Evolutionary conservation across 1,140 invertebrate species (phyloP), one percentile per base, ranked within the genome.

Genomic region (Atta cephalotes): DNA sequence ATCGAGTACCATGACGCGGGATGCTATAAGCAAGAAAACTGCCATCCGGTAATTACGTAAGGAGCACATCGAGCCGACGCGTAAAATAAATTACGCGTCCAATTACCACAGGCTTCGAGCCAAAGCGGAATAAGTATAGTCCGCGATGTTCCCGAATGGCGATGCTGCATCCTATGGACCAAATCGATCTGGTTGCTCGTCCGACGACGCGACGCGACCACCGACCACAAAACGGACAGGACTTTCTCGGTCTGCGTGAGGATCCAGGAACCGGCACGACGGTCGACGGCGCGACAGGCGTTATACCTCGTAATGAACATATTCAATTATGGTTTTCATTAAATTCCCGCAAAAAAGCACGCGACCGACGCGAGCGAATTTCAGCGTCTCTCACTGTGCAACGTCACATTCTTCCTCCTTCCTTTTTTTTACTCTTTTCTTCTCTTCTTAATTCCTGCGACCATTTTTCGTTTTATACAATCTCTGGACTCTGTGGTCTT

Each of bases 301-400:
- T 91, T 91, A 65, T 68, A 65, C 77, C 39, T 62, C 74, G 72
- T 89, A 90, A 92, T 87, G 87, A 90, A 89, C 88, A 91, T 87
- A 91, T 91, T 92, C 88, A 91, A 93, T 91, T 92, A 92, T 65
- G 79, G 86, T 85, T 88, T 90, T 86, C 80, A 85, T 92, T 90
- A 85, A 81, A 88, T 77, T 84, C 74, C 70, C 62, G 71, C 71
- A 82, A 89, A 79, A 76, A 77, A 60, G 9, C 81, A 72, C 74
- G 60, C 62, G 58, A 81, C 58, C 72, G 53, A 84, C 56, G 58
- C 71, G 18, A 21, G 76, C 25, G 84, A 76, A 63, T 71, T 76
- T 85, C 86, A 63, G 58, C 86, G 53, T 56, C 70, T 76, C 70
- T 28, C 70, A 39, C 31, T 49, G 65, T 45, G 66, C 66, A 58